Percentiles rank a stretch among this genome's conserved stretches.
These are phyloP conservation scores for Dreissena rostriformis DNA, from an alignment of 1,140 invertebrate species.

Conservation along the genomic window DNA sequence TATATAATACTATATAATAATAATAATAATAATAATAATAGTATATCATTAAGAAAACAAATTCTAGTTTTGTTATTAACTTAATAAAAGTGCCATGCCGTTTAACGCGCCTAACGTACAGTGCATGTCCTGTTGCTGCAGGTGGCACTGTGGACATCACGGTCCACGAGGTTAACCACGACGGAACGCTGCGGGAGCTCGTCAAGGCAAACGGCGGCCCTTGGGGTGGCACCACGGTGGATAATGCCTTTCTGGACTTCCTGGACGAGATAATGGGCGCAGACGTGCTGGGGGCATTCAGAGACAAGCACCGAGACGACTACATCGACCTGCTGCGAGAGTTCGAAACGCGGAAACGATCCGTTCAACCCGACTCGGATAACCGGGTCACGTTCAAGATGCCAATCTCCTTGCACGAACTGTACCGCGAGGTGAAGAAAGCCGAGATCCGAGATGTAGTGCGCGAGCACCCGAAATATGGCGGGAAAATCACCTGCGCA, in stretches of 20 bases:
- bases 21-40: no score
- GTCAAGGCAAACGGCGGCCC: slow-evolving; percentile 51
- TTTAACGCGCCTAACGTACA: no score
- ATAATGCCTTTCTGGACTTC: slow-evolving; percentile 36
- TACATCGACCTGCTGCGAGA: slow-evolving; percentile 35
- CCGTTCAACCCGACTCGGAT: background rate
- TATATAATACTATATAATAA: no score
- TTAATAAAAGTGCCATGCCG: no score
- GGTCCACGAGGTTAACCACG: slow-evolving; percentile 45
- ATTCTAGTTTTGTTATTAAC: no score
- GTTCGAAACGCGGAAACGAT: slow-evolving; percentile 50
- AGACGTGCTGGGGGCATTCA: slow-evolving; percentile 33
- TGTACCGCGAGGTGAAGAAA: background rate
- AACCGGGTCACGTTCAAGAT: slow-evolving; percentile 22
- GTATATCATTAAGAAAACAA: no score
- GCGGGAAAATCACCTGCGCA: background rate
- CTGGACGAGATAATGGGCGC: slow-evolving; percentile 19
- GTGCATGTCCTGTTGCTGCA: background rate
- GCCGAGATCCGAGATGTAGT: slow-evolving; percentile 13
- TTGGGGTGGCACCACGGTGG: slow-evolving; percentile 59
- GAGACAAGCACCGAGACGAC: slow-evolving; percentile 35
- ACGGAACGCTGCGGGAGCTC: slow-evolving; percentile 46
- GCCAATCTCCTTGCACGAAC: slow-evolving; percentile 13
- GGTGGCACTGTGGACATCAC: slow-evolving; percentile 61
- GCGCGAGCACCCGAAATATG: background rate